These are phyloP conservation scores for Colletes latitarsis DNA, from an alignment of 1,140 invertebrate species.

Conservation along the genomic window DNA sequence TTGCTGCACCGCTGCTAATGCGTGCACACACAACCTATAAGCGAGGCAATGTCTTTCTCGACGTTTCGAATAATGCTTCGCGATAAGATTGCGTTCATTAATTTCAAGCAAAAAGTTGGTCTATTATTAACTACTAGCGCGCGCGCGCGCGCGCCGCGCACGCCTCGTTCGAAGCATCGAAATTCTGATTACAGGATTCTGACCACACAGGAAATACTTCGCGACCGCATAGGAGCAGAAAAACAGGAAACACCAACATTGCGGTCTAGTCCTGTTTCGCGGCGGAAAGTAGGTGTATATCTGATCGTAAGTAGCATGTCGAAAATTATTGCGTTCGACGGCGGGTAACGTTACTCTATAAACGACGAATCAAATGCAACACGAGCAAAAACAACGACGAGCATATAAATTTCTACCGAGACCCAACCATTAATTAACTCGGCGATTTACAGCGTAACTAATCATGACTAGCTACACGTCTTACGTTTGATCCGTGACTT, in stretches of 20 bases:
- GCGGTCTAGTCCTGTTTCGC: conserved; percentile 23
- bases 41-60: background rate
- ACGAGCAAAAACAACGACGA: too few relatives aligned
- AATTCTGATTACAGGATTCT: background rate
- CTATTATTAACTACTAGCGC: background rate
- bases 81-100: background rate
- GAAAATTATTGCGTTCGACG: conserved; percentile 11
- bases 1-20: too few relatives aligned
- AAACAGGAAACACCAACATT: conserved; percentile 49
- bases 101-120: background rate
- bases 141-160: too few relatives aligned
- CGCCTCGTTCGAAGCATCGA: background rate
- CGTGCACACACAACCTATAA: background rate
- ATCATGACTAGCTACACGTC: too few relatives aligned
- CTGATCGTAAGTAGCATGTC: background rate
- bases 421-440: too few relatives aligned
- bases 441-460: too few relatives aligned
- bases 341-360: background rate
- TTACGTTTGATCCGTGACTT: background rate
- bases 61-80: background rate
- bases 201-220: conserved; percentile 38
- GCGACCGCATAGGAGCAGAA: conserved; percentile 38
- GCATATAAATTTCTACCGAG: too few relatives aligned
- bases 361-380: too few relatives aligned
- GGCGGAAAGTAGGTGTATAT: conserved; percentile 18